Base-by-base conservation (phyloP, 2,113 vertebrate species). In the Dermatemys mawii region DNA sequence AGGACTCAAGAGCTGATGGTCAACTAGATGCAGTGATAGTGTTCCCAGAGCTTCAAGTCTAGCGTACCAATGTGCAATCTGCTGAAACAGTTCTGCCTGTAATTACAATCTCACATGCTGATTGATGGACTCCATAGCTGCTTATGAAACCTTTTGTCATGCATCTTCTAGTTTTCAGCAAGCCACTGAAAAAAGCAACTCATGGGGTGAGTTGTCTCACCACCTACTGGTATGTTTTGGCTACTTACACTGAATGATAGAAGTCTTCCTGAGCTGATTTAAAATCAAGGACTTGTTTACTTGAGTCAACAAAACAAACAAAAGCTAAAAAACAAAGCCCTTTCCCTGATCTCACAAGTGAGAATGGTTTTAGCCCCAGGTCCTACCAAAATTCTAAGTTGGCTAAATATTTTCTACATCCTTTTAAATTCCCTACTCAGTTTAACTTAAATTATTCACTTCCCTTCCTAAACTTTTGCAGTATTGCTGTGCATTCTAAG, bases 141-240 rank as follows among this genome's bases (percentile, higher is more conserved):
- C 93, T 86, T 53, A 4, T 26, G 94, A 93, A 91, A 94, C 96
- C 90, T 96, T 97, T 97, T 96, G 96, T 96, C 96, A 97, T 93
- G 54, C 92, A 53, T 2, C 95, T 96, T 94, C 96, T 94, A 87
- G 90, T 91, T 76, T 2, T 49, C 84, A 73, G 70, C 82, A 96
- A 96, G 91, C 95, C 96, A 96, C 88, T 83, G 95, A 92, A 91
- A 94, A 96, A 92, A 91, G n/a, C 35, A 81, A 94, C 84, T 81
- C 93, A 81, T 91, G 79, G 60, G 86, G 46, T 91, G 21, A 81
- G 96, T 89, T 96, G 95, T 94, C 94, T 97, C 81, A 85, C 95
- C 96, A 92, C 0, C 79, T 93, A 84, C 93, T 96, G 96, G 95
- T 94, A 93, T 93, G 95, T 96, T 94, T 91, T 96, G 96, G 95